Evolutionary conservation across 2,888 invertebrate genomes (phyloP).

Genomic region (Malachius bipustulatus): DNA sequence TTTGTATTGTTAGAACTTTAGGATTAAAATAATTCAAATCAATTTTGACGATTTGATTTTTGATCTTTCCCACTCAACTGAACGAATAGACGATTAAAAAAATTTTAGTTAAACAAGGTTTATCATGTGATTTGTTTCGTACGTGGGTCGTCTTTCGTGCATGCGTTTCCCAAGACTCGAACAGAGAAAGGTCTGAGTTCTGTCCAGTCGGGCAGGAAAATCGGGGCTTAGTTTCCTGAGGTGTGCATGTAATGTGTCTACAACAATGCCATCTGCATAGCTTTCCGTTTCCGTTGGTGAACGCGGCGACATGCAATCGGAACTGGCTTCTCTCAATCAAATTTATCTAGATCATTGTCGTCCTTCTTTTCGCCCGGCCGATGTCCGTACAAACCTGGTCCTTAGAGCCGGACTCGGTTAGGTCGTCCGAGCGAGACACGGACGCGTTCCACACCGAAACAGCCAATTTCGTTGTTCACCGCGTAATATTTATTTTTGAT

Average conservation of each 20-base stretch:
- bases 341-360: conserved; percentile 36
- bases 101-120: too few species aligned
- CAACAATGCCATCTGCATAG: conserved; percentile 39
- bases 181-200: too few species aligned
- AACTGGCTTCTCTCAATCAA: conserved; percentile 38
- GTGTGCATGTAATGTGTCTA: conserved; percentile 35
- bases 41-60: too few species aligned
- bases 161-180: too few species aligned
- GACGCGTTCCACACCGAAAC: conserved; percentile 22
- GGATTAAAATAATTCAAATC: too few species aligned
- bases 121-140: too few species aligned
- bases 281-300: conserved; percentile 36
- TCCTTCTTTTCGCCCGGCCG: too few species aligned
- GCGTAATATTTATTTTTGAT: conserved; percentile 40
- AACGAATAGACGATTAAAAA: too few species aligned
- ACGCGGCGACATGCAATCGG: conserved; percentile 38
- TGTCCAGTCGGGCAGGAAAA: conserved; percentile 24
- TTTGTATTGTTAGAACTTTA: too few species aligned
- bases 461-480: conserved; percentile 34
- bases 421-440: too few species aligned
- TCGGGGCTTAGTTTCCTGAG: conserved; percentile 30
- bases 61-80: too few species aligned
- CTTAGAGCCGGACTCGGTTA: conserved; percentile 25
- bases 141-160: too few species aligned
- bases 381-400: conserved; percentile 29